Conservation (phyloP, 2,113 vertebrate species). For the Hipposideros armiger region DNA sequence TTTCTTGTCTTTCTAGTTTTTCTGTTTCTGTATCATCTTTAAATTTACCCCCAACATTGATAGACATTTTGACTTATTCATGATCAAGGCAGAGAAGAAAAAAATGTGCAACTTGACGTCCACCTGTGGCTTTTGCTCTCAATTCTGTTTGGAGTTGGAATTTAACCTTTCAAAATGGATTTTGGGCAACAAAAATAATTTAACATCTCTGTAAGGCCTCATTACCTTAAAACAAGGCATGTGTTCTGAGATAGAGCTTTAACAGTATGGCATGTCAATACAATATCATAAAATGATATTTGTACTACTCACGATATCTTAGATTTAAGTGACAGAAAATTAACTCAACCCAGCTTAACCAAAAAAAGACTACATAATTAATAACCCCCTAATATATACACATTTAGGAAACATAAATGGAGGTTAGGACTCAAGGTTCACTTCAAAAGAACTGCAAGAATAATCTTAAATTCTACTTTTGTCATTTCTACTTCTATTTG, state of each 20-base stretch:
- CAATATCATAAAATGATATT: constrained; percentile 48
- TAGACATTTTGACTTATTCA: background rate
- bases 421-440: background rate
- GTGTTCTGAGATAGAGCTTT: background rate
- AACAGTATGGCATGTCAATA: constrained; percentile 52
- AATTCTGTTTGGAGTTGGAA: background rate
- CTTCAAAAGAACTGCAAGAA: background rate
- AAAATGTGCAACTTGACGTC: background rate
- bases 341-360: background rate
- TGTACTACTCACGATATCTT: constrained; percentile 15
- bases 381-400: too few relatives aligned
- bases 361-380: background rate
- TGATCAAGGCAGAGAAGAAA: background rate
- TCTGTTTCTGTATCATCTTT: background rate
- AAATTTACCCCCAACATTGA: background rate
- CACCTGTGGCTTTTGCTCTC: background rate
- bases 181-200: constrained; percentile 8
- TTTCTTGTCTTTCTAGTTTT: background rate
- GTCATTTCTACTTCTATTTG: background rate
- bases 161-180: background rate
- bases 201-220: background rate
- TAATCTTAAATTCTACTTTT: background rate
- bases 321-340: constrained; percentile 52
- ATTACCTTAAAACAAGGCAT: constrained; percentile 8
- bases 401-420: too few relatives aligned